Conservation (phyloP, 2,797 vertebrate species). For the Artibeus lituratus region DNA sequence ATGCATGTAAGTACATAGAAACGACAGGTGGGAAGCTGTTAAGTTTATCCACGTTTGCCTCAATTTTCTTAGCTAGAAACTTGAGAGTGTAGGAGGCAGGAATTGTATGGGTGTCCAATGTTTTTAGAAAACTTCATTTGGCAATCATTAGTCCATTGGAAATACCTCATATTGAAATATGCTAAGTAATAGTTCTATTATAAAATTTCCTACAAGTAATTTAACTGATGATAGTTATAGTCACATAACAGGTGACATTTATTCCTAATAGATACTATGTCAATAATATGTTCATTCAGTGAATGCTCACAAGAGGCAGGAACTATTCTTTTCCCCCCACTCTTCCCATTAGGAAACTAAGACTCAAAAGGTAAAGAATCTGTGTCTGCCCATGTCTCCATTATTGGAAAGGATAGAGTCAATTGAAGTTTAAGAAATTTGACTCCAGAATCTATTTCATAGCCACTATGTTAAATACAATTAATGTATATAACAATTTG, state of each 20-base stretch:
- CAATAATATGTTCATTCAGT: not conserved
- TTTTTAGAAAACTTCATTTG: slow-evolving; percentile 13
- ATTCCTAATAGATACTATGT: not conserved
- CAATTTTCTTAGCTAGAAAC: not conserved
- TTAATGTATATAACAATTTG: not conserved
- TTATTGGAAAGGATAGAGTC: not conserved
- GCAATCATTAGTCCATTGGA: not conserved
- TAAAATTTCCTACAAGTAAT: not conserved
- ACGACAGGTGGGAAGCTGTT: not conserved
- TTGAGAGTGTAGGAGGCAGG: not conserved
- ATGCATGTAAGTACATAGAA: not conserved
- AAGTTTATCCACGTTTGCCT: not conserved
- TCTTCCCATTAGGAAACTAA: not conserved
- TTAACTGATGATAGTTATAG: not conserved
- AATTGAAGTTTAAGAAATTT: slow-evolving; percentile 18
- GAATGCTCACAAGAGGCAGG: not conserved
- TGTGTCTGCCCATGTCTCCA: not conserved
- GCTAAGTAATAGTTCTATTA: not conserved
- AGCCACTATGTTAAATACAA: not conserved
- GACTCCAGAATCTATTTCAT: not conserved
- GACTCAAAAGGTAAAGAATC: not conserved
- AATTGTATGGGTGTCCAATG: not conserved
- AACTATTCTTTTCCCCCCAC: not conserved
- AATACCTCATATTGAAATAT: slow-evolving; percentile 6
- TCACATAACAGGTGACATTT: not conserved